These are phyloP conservation scores for Dascillus cervinus DNA, from an alignment of 2,888 invertebrate species.

Conservation along the genomic window DNA sequence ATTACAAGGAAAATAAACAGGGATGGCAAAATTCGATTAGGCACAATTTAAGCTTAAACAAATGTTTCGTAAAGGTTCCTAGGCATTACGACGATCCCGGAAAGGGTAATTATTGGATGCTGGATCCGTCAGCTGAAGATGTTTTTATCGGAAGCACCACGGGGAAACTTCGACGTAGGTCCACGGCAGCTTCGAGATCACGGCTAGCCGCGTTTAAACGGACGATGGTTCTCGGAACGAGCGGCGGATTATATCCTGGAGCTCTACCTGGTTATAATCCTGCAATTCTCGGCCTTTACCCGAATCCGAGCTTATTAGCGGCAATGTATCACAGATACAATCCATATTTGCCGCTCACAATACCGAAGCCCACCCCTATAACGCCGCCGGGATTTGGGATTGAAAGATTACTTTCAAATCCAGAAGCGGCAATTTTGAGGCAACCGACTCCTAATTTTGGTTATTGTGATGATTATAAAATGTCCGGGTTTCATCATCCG, in stretches of 20 bases:
- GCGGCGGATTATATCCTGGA: slow-evolving; percentile 43
- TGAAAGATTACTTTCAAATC: slow-evolving; percentile 35
- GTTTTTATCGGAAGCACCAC: slow-evolving; percentile 98
- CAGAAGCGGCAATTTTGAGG: slow-evolving; percentile 40
- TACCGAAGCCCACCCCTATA: slow-evolving; percentile 48
- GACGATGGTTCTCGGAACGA: slow-evolving; percentile 61
- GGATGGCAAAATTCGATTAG: slow-evolving; percentile 99
- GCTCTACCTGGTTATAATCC: slow-evolving; percentile 45
- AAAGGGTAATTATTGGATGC: slow-evolving; percentile 99
- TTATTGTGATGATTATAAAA: slow-evolving; percentile 43
- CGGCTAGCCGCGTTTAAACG: slow-evolving; percentile 85
- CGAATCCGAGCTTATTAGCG: slow-evolving; percentile 50
- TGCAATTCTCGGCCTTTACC: slow-evolving; percentile 49
- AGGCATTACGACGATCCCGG: slow-evolving; percentile 98
- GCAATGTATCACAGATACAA: slow-evolving; percentile 59
- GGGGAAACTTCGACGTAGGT: slow-evolving; percentile 85
- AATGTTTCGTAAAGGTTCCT: slow-evolving; percentile 96
- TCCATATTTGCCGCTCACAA: slow-evolving; percentile 47
- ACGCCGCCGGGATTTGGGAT: slow-evolving; percentile 41
- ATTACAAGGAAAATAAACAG: slow-evolving; percentile 95
- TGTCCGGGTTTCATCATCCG: slow-evolving; percentile 33
- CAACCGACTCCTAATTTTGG: slow-evolving; percentile 47
- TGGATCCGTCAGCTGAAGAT: slow-evolving; percentile 94
- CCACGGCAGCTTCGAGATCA: slow-evolving; percentile 84
- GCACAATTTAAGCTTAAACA: slow-evolving; percentile 94